phyloP scores from a whole-genome alignment of 1,140 invertebrate species.

The Drosophila bocki region DNA sequence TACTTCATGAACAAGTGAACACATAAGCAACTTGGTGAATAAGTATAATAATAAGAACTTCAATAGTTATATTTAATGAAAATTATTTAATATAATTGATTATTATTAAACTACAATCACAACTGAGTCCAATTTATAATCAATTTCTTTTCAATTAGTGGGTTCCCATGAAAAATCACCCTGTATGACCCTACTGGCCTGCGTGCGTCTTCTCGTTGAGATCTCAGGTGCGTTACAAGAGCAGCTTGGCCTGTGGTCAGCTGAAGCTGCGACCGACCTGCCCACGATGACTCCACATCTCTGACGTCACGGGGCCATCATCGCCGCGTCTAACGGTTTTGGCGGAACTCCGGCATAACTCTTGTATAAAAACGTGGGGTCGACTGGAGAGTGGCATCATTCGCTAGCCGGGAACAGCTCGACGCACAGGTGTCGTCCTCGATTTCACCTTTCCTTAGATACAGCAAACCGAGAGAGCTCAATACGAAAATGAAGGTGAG shows the following conservation, averaged over 20 bases:
- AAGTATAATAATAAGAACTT: neutral
- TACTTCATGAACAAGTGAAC: neutral
- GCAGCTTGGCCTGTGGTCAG: conserved; percentile 10
- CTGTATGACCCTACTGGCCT: neutral
- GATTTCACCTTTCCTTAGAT: conserved; percentile 13
- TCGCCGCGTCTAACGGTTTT: conserved; percentile 52
- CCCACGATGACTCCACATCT: conserved; percentile 41
- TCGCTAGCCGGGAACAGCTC: conserved; percentile 58
- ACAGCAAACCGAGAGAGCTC: conserved; percentile 1
- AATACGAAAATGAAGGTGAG: conserved; percentile 71
- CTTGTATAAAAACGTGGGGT: conserved; percentile 70
- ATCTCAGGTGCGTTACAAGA: conserved; percentile 61
- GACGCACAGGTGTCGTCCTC: conserved; percentile 47
- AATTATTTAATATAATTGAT: neutral
- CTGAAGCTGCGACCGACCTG: neutral
- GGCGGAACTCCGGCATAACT: conserved; percentile 29
- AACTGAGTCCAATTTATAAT: neutral
- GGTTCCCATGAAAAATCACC: neutral
- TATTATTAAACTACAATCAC: neutral
- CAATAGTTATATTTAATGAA: neutral
- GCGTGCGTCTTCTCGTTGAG: conserved; percentile 18
- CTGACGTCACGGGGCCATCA: conserved; percentile 33
- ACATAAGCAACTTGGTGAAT: neutral
- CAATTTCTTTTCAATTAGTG: neutral
- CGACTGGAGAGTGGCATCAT: conserved; percentile 68